Evolutionary conservation across 2,797 vertebrate genomes (phyloP).

Genomic region (Arctocebus calabarensis): DNA sequence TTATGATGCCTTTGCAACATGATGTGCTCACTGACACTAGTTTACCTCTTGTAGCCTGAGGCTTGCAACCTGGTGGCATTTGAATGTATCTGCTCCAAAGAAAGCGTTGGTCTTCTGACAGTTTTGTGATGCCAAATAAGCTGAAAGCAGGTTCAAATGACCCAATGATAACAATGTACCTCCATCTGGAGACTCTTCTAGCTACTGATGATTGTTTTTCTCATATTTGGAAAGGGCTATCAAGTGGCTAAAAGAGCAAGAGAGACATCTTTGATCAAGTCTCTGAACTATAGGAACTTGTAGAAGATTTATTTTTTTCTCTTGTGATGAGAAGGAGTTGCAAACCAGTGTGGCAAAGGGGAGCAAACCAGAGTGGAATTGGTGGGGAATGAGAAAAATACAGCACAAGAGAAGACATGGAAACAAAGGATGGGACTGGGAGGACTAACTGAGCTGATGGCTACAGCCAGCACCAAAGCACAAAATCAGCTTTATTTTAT

Average conservation of each 20-base stretch:
- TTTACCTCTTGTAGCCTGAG: conserved; percentile 61
- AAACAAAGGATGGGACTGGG: too few relatives aligned
- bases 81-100: conserved; percentile 68
- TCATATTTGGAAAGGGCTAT: conserved; percentile 72
- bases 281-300: conserved; percentile 66
- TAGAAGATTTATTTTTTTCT: conserved; percentile 60
- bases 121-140: conserved; percentile 78
- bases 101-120: conserved; percentile 69
- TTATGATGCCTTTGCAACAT: conserved; percentile 31
- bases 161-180: conserved; percentile 68
- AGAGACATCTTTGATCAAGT: conserved; percentile 40
- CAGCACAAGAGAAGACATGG: too few relatives aligned
- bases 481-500: too few relatives aligned
- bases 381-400: too few relatives aligned
- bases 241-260: conserved; percentile 40
- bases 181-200: conserved; percentile 77
- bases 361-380: too few relatives aligned
- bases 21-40: conserved; percentile 50
- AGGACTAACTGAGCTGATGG: too few relatives aligned
- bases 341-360: too few relatives aligned
- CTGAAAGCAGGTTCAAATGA: conserved; percentile 76
- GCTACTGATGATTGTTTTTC: conserved; percentile 75
- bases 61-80: conserved; percentile 71
- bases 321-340: background rate
- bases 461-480: too few relatives aligned